A percentile compares a stretch with the other conserved stretches of the same genome.
Conservation (phyloP, 2,797 vertebrate species). For the Cetoscarus ocellatus region DNA sequence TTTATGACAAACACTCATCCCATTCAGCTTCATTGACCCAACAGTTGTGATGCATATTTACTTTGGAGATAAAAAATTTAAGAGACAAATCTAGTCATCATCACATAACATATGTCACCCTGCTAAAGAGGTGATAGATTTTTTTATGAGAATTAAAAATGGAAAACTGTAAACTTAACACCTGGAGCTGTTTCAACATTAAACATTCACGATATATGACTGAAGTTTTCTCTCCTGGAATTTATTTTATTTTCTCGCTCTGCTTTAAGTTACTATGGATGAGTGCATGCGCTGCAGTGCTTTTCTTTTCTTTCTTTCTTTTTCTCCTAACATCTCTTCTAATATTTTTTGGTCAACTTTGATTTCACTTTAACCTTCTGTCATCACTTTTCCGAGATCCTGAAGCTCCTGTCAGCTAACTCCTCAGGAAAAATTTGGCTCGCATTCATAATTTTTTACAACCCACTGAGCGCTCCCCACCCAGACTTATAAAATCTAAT, state of each 20-base stretch:
- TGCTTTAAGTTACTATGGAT: background rate
- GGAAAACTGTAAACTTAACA: conserved; percentile 5
- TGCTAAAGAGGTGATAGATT: background rate
- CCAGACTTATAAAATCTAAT: conserved; percentile 66
- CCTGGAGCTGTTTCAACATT: conserved; percentile 8
- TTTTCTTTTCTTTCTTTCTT: background rate
- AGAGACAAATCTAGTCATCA: background rate
- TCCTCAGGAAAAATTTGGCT: conserved; percentile 21
- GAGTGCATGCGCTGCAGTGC: background rate
- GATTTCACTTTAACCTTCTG: no score
- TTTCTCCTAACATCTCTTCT: no score
- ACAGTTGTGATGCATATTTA: conserved; percentile 20
- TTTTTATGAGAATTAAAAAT: background rate
- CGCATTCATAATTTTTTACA: conserved; percentile 44
- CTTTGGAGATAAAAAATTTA: conserved; percentile 23
- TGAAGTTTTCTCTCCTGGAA: background rate
- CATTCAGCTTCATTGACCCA: conserved; percentile 1
- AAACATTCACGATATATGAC: background rate
- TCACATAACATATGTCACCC: background rate
- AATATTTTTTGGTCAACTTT: conserved; percentile 3
- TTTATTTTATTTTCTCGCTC: no score
- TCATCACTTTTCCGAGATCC: background rate
- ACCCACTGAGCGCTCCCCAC: conserved; percentile 38
- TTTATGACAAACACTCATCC: background rate
- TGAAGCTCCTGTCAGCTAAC: background rate